Evolutionary conservation across 2,888 invertebrate species (phyloP).

Genomic region (Hydroisotoma schaefferi): DNA sequence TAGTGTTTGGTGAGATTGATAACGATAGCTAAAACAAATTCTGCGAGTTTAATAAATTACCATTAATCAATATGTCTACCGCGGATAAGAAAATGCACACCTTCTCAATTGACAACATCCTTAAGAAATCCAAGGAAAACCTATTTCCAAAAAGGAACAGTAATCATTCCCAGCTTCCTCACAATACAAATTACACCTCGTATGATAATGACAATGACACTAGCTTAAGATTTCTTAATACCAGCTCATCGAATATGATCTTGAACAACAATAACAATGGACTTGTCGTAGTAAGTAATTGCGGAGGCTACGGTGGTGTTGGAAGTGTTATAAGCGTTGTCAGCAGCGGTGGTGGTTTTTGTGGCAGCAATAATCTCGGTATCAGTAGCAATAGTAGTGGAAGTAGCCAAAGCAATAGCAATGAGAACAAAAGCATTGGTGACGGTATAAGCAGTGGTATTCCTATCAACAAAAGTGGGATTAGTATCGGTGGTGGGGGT

Average conservation of each 20-base stretch:
- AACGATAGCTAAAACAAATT: too few relatives aligned
- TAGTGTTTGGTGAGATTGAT: too few relatives aligned
- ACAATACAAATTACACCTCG: neutral
- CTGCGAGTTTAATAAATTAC: too few relatives aligned
- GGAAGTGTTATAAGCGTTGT: neutral
- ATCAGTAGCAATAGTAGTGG: too few relatives aligned
- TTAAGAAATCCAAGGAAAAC: conserved; percentile 22
- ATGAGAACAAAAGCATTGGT: conserved; percentile 11
- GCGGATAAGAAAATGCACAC: conserved; percentile 41
- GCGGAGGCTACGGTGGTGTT: neutral
- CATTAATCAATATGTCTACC: conserved; percentile 2
- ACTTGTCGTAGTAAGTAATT: neutral
- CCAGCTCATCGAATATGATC: too few relatives aligned
- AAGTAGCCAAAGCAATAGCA: too few relatives aligned
- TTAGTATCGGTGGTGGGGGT: conserved; percentile 1
- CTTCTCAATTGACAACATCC: conserved; percentile 46
- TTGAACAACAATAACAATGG: too few relatives aligned
- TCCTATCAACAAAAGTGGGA: conserved; percentile 12
- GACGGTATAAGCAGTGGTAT: neutral
- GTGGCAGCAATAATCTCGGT: neutral
- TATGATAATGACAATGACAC: neutral
- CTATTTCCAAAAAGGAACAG: too few relatives aligned
- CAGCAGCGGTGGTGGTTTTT: conserved; percentile 1
- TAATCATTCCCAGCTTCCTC: too few relatives aligned
- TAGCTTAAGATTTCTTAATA: too few relatives aligned